These are phyloP conservation scores for Neoniphon sammara DNA, from an alignment of 2,797 vertebrate species.

Conservation along the genomic window DNA sequence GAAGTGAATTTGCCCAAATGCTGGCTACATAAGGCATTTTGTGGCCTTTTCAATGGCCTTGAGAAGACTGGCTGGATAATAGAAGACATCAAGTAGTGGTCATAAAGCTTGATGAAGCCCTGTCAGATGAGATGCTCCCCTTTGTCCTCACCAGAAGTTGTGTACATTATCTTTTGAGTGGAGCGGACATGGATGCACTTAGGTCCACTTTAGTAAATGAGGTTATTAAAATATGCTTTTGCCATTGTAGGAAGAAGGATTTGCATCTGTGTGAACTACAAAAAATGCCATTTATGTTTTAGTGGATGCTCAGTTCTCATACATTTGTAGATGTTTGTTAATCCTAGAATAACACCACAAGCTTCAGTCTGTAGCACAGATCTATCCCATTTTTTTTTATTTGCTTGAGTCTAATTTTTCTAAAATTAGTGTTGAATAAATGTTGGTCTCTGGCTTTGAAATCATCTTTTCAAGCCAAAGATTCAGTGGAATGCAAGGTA, in stretches of 20 bases:
- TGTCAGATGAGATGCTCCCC: slow-evolving; percentile 35
- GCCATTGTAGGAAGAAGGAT: neutral
- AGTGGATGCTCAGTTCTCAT: too few relatives aligned
- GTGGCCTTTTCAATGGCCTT: slow-evolving; percentile 29
- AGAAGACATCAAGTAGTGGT: slow-evolving; percentile 15
- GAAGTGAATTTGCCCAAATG: slow-evolving; percentile 21
- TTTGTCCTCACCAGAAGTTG: slow-evolving; percentile 19
- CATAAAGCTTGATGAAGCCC: slow-evolving; percentile 23
- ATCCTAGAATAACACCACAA: too few relatives aligned
- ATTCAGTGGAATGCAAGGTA: too few relatives aligned
- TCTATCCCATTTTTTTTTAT: too few relatives aligned
- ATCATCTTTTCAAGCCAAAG: too few relatives aligned
- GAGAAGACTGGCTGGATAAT: slow-evolving; percentile 33
- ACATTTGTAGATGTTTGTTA: too few relatives aligned
- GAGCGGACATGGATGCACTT: slow-evolving; percentile 6
- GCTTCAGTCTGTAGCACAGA: too few relatives aligned
- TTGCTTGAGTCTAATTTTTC: too few relatives aligned
- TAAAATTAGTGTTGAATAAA: too few relatives aligned
- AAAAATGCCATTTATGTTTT: too few relatives aligned
- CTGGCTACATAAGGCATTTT: neutral
- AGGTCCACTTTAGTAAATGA: slow-evolving; percentile 39
- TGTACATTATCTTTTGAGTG: slow-evolving; percentile 25
- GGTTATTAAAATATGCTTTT: slow-evolving; percentile 7
- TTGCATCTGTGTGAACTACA: too few relatives aligned
- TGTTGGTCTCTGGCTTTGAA: too few relatives aligned